phyloP scores from a whole-genome alignment of 2,797 vertebrate genomes.

The Argentina silus region DNA sequence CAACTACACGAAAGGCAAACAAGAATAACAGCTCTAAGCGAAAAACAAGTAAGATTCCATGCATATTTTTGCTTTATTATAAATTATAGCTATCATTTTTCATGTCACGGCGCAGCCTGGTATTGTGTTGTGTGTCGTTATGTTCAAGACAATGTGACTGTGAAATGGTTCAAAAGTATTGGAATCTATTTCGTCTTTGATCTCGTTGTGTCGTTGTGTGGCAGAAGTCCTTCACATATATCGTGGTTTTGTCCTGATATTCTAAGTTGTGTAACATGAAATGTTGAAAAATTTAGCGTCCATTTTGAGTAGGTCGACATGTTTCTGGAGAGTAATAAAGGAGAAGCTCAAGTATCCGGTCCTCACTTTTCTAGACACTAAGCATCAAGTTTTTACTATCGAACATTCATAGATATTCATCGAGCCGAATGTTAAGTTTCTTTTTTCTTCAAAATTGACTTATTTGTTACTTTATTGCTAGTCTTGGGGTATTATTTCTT shows the following conservation, averaged over 20 bases:
- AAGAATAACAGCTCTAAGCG: conserved; percentile 82
- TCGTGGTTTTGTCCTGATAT: conserved; percentile 26
- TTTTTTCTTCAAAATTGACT: conserved; percentile 35
- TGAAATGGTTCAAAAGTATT: conserved; percentile 32
- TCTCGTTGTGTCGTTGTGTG: background rate
- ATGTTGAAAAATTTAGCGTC: conserved; percentile 83
- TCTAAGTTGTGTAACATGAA: conserved; percentile 71
- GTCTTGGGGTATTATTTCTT: conserved; percentile 73
- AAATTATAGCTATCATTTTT: conserved; percentile 1
- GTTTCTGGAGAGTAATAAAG: conserved; percentile 84
- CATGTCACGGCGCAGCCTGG: conserved; percentile 21
- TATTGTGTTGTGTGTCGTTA: conserved; percentile 15
- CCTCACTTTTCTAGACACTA: conserved; percentile 36
- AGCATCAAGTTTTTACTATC: conserved; percentile 25
- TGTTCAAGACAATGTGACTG: conserved; percentile 29
- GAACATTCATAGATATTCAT: background rate
- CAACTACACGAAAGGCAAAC: conserved; percentile 83
- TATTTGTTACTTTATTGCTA: conserved; percentile 77
- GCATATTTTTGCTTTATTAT: conserved; percentile 12
- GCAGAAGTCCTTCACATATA: background rate
- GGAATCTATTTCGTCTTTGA: conserved; percentile 3
- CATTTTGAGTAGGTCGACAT: conserved; percentile 96
- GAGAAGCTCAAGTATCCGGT: conserved; percentile 49
- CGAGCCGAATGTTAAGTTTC: background rate
- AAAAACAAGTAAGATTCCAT: conserved; percentile 83